Evolutionary conservation across 2,797 vertebrate species (phyloP).

Genomic region (Platyrinchus mystaceus): DNA sequence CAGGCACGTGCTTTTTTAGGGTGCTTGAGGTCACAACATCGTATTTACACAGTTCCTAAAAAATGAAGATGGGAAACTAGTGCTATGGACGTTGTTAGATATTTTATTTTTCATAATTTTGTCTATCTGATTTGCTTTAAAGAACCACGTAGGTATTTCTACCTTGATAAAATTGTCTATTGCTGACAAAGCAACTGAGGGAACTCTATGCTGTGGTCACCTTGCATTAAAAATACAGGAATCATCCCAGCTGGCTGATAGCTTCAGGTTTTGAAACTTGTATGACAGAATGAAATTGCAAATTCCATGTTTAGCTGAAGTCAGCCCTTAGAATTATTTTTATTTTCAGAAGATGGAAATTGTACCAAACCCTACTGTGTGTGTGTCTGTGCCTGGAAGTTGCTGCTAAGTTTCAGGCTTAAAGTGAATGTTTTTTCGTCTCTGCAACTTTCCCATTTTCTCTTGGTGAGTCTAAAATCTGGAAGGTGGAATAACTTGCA

Average conservation of each 20-base stretch:
- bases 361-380: not conserved
- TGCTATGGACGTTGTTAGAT: not conserved
- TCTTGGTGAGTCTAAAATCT: not conserved
- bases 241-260: not conserved
- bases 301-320: not conserved
- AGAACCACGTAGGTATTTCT: not conserved
- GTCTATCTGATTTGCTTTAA: not conserved
- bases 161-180: not conserved
- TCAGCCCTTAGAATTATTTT: not conserved
- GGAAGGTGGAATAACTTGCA: not conserved
- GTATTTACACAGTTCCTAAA: not conserved
- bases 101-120: not conserved
- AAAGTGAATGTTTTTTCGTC: not conserved
- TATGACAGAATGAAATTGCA: not conserved
- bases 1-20: not conserved
- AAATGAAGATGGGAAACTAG: not conserved
- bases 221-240: not conserved
- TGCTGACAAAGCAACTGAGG: not conserved
- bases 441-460: not conserved
- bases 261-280: not conserved
- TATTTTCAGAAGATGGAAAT: not conserved
- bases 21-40: not conserved
- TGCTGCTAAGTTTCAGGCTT: not conserved
- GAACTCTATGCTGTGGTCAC: not conserved
- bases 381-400: not conserved